Conservation (phyloP, 1,140 invertebrate species). For the Calosoma granatense region DNA sequence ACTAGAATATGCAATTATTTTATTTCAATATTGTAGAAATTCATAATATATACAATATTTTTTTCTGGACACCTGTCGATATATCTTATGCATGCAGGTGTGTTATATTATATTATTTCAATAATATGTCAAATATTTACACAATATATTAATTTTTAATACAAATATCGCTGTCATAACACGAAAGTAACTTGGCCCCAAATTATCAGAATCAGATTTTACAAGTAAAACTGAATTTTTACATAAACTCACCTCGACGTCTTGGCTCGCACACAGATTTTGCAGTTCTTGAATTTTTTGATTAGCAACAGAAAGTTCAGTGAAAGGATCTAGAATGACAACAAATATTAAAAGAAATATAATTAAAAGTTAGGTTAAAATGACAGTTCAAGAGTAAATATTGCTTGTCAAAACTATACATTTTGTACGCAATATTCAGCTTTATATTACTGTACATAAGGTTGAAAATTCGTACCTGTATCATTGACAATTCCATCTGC, state of each 20-base stretch:
- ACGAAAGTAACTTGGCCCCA: too few relatives aligned
- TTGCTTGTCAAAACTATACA: slow-evolving; percentile 11
- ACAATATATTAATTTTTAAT: too few relatives aligned
- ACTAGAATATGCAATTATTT: too few relatives aligned
- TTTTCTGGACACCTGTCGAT: too few relatives aligned
- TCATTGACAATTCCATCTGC: slow-evolving; percentile 46
- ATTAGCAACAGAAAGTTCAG: slow-evolving; percentile 39
- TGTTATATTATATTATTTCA: too few relatives aligned
- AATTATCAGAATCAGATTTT: too few relatives aligned
- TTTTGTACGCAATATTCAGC: neutral
- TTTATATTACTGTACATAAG: slow-evolving; percentile 14
- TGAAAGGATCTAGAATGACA: slow-evolving; percentile 26
- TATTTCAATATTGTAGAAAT: too few relatives aligned
- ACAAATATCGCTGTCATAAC: too few relatives aligned
- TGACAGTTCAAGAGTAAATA: slow-evolving; percentile 12
- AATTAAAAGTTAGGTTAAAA: slow-evolving; percentile 10
- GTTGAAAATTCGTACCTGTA: slow-evolving; percentile 34
- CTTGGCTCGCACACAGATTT: slow-evolving; percentile 47
- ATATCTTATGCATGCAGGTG: too few relatives aligned
- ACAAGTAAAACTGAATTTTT: too few relatives aligned
- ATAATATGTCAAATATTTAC: too few relatives aligned
- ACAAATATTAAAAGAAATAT: slow-evolving; percentile 9
- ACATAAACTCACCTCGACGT: slow-evolving; percentile 47
- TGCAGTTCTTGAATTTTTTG: slow-evolving; percentile 44
- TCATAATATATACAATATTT: too few relatives aligned